These are phyloP conservation scores for Andricus quercusramuli DNA, from an alignment of 2,888 invertebrate genomes.

Conservation along the genomic window DNA sequence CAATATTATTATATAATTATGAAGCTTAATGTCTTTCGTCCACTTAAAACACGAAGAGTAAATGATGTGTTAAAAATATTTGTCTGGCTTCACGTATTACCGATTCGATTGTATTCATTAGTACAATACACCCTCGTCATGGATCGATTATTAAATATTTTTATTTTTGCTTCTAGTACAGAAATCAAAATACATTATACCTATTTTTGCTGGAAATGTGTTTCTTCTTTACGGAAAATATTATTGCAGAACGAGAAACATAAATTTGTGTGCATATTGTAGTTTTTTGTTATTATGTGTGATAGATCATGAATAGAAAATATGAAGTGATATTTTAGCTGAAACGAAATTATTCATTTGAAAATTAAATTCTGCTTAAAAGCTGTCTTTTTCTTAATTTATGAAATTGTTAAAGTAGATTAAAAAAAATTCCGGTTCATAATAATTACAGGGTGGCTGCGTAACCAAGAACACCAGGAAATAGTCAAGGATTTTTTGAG, in stretches of 20 bases:
- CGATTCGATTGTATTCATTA: not conserved
- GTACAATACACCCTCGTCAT: not conserved
- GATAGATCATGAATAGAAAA: no score
- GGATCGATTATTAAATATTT: not conserved
- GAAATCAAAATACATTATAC: conserved; percentile 20
- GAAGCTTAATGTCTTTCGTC: not conserved
- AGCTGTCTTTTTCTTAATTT: no score
- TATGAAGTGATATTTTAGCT: no score
- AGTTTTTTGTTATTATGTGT: no score
- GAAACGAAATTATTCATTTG: no score
- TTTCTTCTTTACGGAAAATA: conserved; percentile 4
- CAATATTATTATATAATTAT: not conserved
- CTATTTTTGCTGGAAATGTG: conserved; percentile 23
- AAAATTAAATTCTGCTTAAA: no score
- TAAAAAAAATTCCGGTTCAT: no score
- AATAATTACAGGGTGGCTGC: no score
- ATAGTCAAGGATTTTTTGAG: no score
- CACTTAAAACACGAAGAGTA: conserved; percentile 4
- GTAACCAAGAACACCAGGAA: no score
- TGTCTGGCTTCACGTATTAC: not conserved
- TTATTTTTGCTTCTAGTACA: conserved; percentile 9
- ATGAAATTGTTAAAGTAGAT: no score
- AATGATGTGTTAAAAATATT: not conserved
- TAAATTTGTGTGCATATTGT: no score
- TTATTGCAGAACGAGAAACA: not conserved